Evolutionary conservation across 64 coral and sea anemone genomes (phyloP).

Genomic region (Porites lutea): DNA sequence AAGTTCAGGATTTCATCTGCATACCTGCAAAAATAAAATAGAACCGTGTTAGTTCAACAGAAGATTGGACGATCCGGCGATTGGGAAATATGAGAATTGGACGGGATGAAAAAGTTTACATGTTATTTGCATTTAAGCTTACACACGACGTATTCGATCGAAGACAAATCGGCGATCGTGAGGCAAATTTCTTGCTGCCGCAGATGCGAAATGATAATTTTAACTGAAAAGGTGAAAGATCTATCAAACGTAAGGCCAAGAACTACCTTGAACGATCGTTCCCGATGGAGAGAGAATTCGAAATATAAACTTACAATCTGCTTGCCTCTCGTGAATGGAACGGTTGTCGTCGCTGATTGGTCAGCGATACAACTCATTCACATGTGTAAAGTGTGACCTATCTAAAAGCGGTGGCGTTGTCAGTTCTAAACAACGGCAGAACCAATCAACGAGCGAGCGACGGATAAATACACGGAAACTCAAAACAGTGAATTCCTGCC

Average conservation of each 20-base stretch:
- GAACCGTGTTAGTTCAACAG: not conserved
- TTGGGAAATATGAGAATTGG: not conserved
- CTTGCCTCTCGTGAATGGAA: constrained; percentile 48
- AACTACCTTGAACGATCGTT: not conserved
- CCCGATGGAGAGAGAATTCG: constrained; percentile 1
- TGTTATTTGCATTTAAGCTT: constrained; percentile 17
- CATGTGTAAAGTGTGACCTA: constrained; percentile 52
- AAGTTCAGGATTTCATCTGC: constrained; percentile 2
- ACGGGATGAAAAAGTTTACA: constrained; percentile 19
- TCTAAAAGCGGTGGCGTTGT: not conserved
- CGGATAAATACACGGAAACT: not conserved
- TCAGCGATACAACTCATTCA: constrained; percentile 2
- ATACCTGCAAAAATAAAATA: not conserved
- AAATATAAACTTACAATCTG: constrained; percentile 37
- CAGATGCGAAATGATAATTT: not conserved
- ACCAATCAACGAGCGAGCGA: not conserved
- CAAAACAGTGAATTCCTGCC: not conserved
- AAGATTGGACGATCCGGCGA: not conserved
- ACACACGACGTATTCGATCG: not conserved
- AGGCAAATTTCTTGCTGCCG: no score
- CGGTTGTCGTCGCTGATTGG: constrained; percentile 42
- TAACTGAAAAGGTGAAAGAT: not conserved
- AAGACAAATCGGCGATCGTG: not conserved
- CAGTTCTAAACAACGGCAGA: not conserved
- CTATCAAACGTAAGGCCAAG: not conserved